These are phyloP conservation scores for Aricia artaxerxes DNA, from an alignment of 2,888 invertebrate genomes.

Conservation along the genomic window DNA sequence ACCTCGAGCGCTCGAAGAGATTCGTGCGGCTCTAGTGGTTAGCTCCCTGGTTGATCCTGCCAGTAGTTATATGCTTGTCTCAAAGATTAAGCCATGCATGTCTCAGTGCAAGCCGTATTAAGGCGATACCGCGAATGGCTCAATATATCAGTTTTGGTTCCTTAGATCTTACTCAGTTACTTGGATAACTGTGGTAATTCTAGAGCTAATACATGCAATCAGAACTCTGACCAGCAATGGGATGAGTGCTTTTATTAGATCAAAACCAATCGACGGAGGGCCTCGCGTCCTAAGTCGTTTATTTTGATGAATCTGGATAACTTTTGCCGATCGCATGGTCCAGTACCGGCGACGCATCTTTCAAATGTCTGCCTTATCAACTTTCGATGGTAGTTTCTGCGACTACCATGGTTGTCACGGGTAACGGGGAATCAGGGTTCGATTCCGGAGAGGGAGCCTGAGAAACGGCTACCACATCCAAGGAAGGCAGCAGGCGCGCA, in stretches of 20 bases:
- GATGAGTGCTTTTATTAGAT: conserved; percentile 62
- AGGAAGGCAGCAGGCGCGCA: conserved; percentile 87
- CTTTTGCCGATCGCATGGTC: conserved; percentile 60
- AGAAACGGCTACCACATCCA: conserved; percentile 86
- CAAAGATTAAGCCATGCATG: conserved; percentile 85
- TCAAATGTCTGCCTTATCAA: conserved; percentile 86
- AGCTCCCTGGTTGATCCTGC: conserved; percentile 79
- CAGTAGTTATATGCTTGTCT: conserved; percentile 84
- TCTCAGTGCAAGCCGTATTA: conserved; percentile 81
- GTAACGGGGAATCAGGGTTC: conserved; percentile 88
- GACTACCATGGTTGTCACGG: conserved; percentile 85
- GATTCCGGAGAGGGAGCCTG: conserved; percentile 87
- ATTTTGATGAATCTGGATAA: conserved; percentile 72
- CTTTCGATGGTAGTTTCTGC: conserved; percentile 83
- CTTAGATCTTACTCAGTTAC: conserved; percentile 73
- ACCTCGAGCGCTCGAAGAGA: background rate
- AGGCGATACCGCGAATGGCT: conserved; percentile 82
- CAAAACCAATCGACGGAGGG: conserved; percentile 70
- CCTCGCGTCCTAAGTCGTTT: conserved; percentile 60
- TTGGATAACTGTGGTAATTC: conserved; percentile 83
- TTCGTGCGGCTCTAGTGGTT: conserved; percentile 34
- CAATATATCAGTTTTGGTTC: conserved; percentile 82
- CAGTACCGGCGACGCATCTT: conserved; percentile 80
- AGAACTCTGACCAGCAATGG: conserved; percentile 65
- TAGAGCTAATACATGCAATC: conserved; percentile 84